Conservation (phyloP, 2,888 invertebrate species). For the Pyrochroa serraticornis region DNA sequence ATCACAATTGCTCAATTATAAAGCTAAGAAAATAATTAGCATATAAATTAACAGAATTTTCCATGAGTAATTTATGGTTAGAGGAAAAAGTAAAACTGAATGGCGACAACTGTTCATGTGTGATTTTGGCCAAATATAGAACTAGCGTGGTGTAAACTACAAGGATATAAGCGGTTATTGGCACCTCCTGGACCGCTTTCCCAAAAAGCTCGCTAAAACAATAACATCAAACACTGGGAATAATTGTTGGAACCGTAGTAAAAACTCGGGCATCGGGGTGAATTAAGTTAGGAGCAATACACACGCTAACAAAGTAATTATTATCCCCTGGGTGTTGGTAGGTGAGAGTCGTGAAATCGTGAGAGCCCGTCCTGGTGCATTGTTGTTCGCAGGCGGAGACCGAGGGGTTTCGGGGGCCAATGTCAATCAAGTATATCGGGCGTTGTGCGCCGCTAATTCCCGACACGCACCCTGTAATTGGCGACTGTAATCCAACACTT, state of each 20-base stretch:
- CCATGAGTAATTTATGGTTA: too few relatives aligned
- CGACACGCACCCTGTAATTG: slow-evolving; percentile 55
- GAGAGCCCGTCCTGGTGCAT: slow-evolving; percentile 25
- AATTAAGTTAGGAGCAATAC: slow-evolving; percentile 31
- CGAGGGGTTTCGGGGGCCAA: slow-evolving; percentile 6
- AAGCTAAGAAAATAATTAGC: too few relatives aligned
- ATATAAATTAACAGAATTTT: too few relatives aligned
- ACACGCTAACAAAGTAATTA: slow-evolving; percentile 40
- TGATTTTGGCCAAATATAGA: too few relatives aligned
- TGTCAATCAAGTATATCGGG: slow-evolving; percentile 44
- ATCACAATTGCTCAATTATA: too few relatives aligned
- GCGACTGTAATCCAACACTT: slow-evolving; percentile 56
- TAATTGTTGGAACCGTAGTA: slow-evolving; percentile 41
- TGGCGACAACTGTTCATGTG: too few relatives aligned
- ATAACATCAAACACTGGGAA: slow-evolving; percentile 35
- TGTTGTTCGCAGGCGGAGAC: slow-evolving; percentile 7
- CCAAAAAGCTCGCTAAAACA: not conserved
- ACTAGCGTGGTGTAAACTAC: too few relatives aligned
- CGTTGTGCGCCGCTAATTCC: slow-evolving; percentile 48
- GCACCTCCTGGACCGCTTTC: too few relatives aligned
- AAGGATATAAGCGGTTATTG: too few relatives aligned
- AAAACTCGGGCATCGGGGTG: slow-evolving; percentile 38
- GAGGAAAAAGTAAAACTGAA: too few relatives aligned
- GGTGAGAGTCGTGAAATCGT: not conserved
- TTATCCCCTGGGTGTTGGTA: slow-evolving; percentile 27